Evolutionary conservation across 2,113 vertebrate species (phyloP).

Genomic region (Camelus dromedarius): DNA sequence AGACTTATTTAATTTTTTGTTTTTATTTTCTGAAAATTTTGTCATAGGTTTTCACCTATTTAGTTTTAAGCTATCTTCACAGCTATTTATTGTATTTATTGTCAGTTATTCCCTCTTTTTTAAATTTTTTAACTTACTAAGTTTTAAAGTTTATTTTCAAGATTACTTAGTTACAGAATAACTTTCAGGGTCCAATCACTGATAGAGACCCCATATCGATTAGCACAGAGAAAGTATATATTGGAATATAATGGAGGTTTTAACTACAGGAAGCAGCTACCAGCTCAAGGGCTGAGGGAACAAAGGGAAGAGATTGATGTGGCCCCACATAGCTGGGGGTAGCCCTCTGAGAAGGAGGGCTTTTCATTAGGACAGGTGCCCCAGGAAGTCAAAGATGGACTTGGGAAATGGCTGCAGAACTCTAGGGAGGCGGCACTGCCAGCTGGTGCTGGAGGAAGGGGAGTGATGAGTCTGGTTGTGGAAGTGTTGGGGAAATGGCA

Average conservation of each 20-base stretch:
- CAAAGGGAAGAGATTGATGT: neutral
- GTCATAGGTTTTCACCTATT: neutral
- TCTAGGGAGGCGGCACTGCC: neutral
- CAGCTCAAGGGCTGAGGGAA: neutral
- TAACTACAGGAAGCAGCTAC: neutral
- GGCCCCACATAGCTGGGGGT: rapidly evolving
- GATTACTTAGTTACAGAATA: neutral
- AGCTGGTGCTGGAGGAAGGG: neutral
- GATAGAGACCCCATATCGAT: neutral
- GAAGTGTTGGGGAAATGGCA: neutral
- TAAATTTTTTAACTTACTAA: neutral
- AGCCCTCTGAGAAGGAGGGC: neutral
- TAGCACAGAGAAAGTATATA: neutral
- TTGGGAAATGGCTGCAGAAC: neutral
- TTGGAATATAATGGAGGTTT: neutral
- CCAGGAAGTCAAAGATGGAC: neutral
- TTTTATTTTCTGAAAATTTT: neutral
- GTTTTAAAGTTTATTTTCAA: neutral
- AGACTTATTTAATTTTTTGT: neutral
- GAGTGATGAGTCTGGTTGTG: neutral
- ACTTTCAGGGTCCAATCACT: neutral
- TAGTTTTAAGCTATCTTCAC: neutral
- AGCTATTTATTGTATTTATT: neutral
- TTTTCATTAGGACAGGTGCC: too few relatives aligned
- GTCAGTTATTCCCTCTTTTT: neutral